Evolutionary conservation across 2,113 vertebrate genomes (phyloP).

Genomic region (Spea multiplicata): DNA sequence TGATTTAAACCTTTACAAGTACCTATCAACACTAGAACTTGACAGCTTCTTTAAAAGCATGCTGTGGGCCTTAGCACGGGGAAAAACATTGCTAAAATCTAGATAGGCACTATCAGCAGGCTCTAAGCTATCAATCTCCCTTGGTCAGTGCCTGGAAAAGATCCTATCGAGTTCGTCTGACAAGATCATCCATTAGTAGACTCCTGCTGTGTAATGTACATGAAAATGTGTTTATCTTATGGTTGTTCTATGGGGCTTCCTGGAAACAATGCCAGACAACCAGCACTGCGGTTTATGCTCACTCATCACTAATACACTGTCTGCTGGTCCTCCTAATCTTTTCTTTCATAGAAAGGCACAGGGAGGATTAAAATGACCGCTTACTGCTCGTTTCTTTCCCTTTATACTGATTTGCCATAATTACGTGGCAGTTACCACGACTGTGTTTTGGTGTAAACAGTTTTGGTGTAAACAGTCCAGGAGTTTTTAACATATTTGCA

Average conservation of each 20-base stretch:
- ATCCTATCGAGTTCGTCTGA: slow-evolving; percentile 36
- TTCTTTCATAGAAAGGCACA: not conserved
- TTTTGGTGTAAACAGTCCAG: no score
- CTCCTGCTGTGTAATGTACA: slow-evolving; percentile 34
- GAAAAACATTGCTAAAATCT: slow-evolving; percentile 26
- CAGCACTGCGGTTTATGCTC: not conserved
- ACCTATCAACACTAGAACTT: slow-evolving; percentile 15
- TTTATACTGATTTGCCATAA: no score
- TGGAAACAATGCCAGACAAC: slow-evolving; percentile 4
- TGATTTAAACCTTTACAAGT: not conserved
- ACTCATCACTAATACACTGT: not conserved
- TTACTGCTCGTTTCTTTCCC: no score
- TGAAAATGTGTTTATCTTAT: slow-evolving; percentile 34
- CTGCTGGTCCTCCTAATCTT: not conserved
- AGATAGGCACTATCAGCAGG: slow-evolving; percentile 15
- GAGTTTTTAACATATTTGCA: no score
- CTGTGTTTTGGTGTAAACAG: no score
- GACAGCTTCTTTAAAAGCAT: slow-evolving; percentile 19
- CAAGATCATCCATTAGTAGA: slow-evolving; percentile 42
- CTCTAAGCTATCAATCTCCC: slow-evolving; percentile 36
- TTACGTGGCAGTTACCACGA: no score
- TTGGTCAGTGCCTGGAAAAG: slow-evolving; percentile 32
- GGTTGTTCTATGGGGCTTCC: slow-evolving; percentile 1
- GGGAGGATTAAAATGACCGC: no score
- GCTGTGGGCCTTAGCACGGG: slow-evolving; percentile 4